Conservation (phyloP, 2,797 vertebrate species). For the Cynopterus sphinx region DNA sequence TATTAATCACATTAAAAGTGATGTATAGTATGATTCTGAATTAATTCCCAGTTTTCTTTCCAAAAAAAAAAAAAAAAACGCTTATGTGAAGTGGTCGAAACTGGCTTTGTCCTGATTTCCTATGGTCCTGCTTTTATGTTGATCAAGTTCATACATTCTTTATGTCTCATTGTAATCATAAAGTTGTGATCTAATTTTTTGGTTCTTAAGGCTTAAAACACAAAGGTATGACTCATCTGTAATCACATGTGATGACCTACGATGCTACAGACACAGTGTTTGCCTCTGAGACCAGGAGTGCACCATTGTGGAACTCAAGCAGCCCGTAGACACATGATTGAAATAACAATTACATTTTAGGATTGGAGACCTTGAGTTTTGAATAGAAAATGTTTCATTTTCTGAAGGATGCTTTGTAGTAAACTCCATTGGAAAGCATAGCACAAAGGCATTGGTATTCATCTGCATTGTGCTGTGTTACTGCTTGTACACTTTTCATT, state of each 20-base stretch:
- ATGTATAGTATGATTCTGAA: not conserved
- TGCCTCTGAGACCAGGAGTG: not conserved
- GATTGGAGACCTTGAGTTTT: not conserved
- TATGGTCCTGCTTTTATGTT: not conserved
- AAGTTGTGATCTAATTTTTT: not conserved
- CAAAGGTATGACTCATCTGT: not conserved
- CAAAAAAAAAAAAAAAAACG: not conserved
- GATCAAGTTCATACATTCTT: not conserved
- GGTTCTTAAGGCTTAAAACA: not conserved
- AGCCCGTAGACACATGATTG: fast-evolving
- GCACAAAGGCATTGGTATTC: not conserved
- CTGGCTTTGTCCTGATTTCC: not conserved
- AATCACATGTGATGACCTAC: not conserved
- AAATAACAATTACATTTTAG: not conserved
- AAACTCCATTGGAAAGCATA: not conserved
- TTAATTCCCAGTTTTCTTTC: not conserved
- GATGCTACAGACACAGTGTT: too few species aligned
- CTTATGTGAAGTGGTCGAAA: not conserved
- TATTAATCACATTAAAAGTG: not conserved
- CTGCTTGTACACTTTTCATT: not conserved
- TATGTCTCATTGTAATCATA: not conserved
- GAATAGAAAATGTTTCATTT: not conserved
- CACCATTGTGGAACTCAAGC: too few species aligned
- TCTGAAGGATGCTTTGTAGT: not conserved
- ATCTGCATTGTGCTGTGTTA: not conserved